Evolutionary conservation across 2,888 invertebrate species (phyloP), one percentile per base, ranked within the genome.

Genomic region (Tetragonisca angustula): DNA sequence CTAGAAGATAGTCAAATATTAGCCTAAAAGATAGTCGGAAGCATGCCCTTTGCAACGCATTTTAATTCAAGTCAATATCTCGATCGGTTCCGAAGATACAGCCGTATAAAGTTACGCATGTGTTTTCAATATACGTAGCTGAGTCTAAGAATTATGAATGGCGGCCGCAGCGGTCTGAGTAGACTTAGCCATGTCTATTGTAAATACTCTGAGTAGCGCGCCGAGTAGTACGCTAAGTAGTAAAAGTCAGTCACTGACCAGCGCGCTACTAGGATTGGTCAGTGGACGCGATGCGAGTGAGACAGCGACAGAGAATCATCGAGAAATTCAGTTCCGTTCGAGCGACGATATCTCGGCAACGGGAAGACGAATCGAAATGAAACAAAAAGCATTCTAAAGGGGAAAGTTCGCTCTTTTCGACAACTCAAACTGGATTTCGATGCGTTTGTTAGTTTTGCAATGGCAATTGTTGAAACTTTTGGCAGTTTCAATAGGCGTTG

Each of bases 371-470:
- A 59, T 71, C 24, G n/a, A 11, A 4, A 59, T 43, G 19, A 71
- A 24, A 13, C 13, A 43, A 6, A 19, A n/a, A 43, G 4, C 59
- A 43, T 27, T 71, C 49, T 71, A 13, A 24, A 49, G 59, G 4
- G 13, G 24, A 71, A 27, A 2, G 15, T 71, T 24, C 9, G 19
- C 6, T 11, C 13, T 24, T 19, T 9, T 19, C 9, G 5, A 49
- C 0, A 13, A 5, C 11, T 0, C 5, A 0, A n/a, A 27, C 3
- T 19, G 2, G 0, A 2, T 27, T 2, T 6, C 21, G 59, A 59
- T 24, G 19, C 19, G 3, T 19, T 5, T 0, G 11, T 9, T 43
- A 11, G 11, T 49, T 59, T 71, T 17, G 4, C 0, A 36, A 21
- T 0, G 24, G 2, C 43, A 19, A n/a, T 21, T n/a, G 4, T 13